Conservation (phyloP, 2,113 vertebrate genomes). For the Gymnarchus niloticus region DNA sequence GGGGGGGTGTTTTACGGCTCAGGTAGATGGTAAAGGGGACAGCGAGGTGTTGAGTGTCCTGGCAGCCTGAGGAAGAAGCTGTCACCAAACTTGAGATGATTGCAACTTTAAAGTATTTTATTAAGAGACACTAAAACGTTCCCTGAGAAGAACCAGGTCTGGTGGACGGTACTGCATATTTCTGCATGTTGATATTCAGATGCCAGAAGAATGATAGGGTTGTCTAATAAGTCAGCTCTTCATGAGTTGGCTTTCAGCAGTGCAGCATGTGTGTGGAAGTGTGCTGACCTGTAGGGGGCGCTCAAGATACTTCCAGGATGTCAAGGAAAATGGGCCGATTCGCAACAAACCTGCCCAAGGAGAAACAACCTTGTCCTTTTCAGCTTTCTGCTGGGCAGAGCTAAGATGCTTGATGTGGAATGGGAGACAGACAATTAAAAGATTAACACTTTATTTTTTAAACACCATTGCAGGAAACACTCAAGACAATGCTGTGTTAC, state of each 20-base stretch:
- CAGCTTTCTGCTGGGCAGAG: neutral
- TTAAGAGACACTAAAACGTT: too few relatives aligned
- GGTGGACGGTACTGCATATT: too few relatives aligned
- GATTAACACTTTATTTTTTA: slow-evolving; percentile 10
- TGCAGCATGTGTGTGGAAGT: neutral
- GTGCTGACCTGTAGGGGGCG: neutral
- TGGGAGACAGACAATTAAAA: neutral
- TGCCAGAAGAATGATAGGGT: neutral
- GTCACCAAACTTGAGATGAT: too few relatives aligned
- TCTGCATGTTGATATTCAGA: neutral
- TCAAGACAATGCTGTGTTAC: neutral
- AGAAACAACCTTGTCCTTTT: neutral
- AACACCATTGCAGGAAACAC: neutral
- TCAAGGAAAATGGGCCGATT: neutral
- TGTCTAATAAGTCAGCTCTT: neutral
- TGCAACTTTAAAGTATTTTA: too few relatives aligned
- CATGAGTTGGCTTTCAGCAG: neutral
- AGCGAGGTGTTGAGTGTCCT: too few relatives aligned
- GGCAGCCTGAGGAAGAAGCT: too few relatives aligned
- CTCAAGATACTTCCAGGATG: neutral
- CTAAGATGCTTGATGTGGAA: neutral
- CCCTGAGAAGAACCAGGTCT: too few relatives aligned
- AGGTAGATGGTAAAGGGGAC: too few relatives aligned
- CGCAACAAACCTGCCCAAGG: neutral
- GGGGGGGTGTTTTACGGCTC: too few relatives aligned